Evolutionary conservation across 2,113 vertebrate genomes (phyloP).

Genomic region (Rallus limicola): DNA sequence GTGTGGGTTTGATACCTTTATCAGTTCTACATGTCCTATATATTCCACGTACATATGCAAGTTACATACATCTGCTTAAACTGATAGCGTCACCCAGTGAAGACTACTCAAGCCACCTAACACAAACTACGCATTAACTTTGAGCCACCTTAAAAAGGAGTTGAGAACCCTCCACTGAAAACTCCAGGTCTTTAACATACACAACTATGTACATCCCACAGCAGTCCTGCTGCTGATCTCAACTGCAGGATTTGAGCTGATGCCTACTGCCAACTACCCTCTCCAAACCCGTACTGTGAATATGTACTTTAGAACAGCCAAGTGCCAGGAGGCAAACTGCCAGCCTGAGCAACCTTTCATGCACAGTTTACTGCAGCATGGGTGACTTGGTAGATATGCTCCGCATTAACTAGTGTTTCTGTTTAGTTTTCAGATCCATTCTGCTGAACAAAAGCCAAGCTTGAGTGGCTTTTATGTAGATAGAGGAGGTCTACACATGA

Average conservation of each 20-base stretch:
- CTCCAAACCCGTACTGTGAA: neutral
- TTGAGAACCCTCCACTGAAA: neutral
- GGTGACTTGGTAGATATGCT: neutral
- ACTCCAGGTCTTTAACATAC: neutral
- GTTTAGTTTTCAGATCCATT: neutral
- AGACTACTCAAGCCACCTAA: neutral
- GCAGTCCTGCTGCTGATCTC: neutral
- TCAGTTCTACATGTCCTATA: neutral
- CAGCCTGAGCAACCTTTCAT: neutral
- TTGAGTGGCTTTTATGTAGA: neutral
- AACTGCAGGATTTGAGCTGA: neutral
- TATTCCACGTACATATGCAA: neutral
- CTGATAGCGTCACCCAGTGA: neutral
- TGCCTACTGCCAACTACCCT: neutral
- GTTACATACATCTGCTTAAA: neutral
- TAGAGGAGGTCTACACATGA: neutral
- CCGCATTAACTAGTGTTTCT: neutral
- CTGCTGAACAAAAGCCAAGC: neutral
- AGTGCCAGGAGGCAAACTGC: neutral
- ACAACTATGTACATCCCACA: neutral
- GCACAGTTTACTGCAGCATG: accelerated
- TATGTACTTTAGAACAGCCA: accelerated
- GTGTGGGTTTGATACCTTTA: neutral
- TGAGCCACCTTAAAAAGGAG: neutral
- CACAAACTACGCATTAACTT: neutral